Conservation (phyloP, 2,888 invertebrate species). For the Pterostichus niger region DNA sequence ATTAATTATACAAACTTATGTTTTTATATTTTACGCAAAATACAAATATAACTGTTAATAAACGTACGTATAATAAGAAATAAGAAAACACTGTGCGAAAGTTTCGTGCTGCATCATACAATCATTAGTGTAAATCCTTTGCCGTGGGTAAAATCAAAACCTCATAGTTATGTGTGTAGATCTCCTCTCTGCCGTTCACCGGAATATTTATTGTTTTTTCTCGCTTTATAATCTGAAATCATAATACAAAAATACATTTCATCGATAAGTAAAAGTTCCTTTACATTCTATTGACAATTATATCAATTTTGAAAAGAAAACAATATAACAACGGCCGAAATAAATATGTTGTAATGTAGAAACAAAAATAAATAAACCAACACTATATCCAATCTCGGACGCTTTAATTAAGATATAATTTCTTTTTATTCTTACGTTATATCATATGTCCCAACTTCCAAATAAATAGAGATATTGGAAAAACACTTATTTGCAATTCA, state of each 20-base stretch:
- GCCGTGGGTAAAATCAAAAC: slow-evolving; percentile 28
- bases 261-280: not conserved
- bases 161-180: slow-evolving; percentile 33
- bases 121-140: slow-evolving; percentile 20
- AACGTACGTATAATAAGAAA: slow-evolving; percentile 2
- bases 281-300: no score
- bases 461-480: no score
- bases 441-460: no score
- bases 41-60: slow-evolving; percentile 9
- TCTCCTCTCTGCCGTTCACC: slow-evolving; percentile 21
- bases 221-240: slow-evolving; percentile 12
- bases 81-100: slow-evolving; percentile 6
- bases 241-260: not conserved
- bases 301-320: no score
- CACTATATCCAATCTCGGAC: no score
- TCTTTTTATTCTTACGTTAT: no score
- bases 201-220: slow-evolving; percentile 26
- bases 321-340: no score
- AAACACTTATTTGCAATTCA: no score
- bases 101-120: not conserved
- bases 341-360: no score
- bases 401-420: no score
- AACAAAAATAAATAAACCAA: no score
- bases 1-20: slow-evolving; percentile 18
- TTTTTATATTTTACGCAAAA: slow-evolving; percentile 1